These are phyloP conservation scores for Cyanoliseus patagonus DNA, from an alignment of 2,113 vertebrate genomes.

Conservation along the genomic window DNA sequence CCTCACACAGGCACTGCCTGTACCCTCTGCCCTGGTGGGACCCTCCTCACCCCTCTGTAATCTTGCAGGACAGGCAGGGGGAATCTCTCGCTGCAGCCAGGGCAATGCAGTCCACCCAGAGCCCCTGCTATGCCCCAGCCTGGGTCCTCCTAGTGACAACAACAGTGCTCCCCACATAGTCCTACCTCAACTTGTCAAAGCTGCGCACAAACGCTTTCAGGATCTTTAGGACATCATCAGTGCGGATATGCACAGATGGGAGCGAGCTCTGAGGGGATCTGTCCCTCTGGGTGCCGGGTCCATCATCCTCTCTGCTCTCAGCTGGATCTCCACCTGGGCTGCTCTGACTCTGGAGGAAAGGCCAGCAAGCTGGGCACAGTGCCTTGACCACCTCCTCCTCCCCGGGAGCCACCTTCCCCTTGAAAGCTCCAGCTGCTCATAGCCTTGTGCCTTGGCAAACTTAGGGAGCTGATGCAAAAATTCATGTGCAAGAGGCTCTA, in stretches of 20 bases:
- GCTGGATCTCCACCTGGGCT: neutral
- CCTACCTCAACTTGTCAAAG: neutral
- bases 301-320: accelerated
- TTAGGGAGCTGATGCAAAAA: neutral
- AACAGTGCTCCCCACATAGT: accelerated
- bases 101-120: neutral
- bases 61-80: neutral
- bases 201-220: neutral
- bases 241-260: accelerated
- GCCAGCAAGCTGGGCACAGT: neutral
- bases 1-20: neutral
- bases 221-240: neutral
- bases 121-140: accelerated
- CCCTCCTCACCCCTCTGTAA: neutral
- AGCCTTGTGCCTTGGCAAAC: neutral
- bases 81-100: neutral
- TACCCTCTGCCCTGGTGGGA: neutral
- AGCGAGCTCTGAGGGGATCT: neutral
- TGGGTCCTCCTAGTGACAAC: neutral
- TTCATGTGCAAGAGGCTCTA: neutral
- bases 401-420: neutral
- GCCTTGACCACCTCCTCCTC: neutral
- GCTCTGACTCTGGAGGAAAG: neutral
- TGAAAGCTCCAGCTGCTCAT: neutral
- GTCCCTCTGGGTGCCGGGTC: neutral